Evolutionary conservation across 1,140 invertebrate species (phyloP).

Genomic region (Drosophila subobscura): DNA sequence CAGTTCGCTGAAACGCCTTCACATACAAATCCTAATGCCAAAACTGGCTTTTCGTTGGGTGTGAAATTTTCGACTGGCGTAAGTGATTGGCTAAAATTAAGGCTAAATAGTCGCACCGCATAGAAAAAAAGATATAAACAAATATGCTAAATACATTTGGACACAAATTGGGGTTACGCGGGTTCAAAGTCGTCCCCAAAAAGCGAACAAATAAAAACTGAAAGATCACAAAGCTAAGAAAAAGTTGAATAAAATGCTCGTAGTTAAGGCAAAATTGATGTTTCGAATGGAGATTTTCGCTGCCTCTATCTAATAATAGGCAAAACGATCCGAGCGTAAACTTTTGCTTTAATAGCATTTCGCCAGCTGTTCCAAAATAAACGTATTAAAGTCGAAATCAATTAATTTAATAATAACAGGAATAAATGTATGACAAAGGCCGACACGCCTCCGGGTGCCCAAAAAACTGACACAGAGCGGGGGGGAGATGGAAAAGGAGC

Average conservation of each 20-base stretch:
- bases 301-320: slow-evolving; percentile 66
- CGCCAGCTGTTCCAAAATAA: slow-evolving; percentile 68
- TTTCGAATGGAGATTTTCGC: slow-evolving; percentile 35
- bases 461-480: slow-evolving; percentile 37
- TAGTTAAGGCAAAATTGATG: slow-evolving; percentile 47
- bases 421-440: slow-evolving; percentile 46
- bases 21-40: slow-evolving; percentile 23
- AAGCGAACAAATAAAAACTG: background rate
- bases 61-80: slow-evolving; percentile 47
- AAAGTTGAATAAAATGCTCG: slow-evolving; percentile 36
- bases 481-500: background rate
- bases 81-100: slow-evolving; percentile 71
- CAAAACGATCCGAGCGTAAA: slow-evolving; percentile 53
- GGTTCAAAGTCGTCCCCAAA: slow-evolving; percentile 26
- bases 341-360: slow-evolving; percentile 53
- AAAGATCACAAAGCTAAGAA: slow-evolving; percentile 34
- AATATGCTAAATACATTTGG: slow-evolving; percentile 25
- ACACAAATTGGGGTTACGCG: slow-evolving; percentile 43
- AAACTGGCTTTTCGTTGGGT: slow-evolving; percentile 40
- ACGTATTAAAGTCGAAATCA: slow-evolving; percentile 67
- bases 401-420: slow-evolving; percentile 76
- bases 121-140: slow-evolving; percentile 13
- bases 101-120: slow-evolving; percentile 60
- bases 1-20: slow-evolving; percentile 23
- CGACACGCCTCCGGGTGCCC: slow-evolving; percentile 28